A percentile compares a stretch with the other conserved stretches of the same genome.
These are phyloP conservation scores for Panorpa germanica DNA, from an alignment of 2,888 invertebrate species.

Conservation along the genomic window DNA sequence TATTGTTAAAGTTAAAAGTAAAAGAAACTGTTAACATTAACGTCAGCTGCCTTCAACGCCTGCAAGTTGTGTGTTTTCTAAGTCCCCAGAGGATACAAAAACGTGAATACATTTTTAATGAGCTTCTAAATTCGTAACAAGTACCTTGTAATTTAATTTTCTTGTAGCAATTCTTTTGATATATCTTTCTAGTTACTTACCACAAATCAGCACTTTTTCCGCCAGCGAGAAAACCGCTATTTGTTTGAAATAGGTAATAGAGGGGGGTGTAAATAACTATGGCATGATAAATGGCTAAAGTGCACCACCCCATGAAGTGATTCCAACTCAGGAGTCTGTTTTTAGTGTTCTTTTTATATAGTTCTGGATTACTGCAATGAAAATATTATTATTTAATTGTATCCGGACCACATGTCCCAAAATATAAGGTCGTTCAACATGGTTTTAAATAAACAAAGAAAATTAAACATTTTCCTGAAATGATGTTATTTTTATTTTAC, in stretches of 20 bases:
- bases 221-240: conserved; percentile 28
- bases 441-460: background rate
- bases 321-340: conserved; percentile 43
- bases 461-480: background rate
- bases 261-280: conserved; percentile 38
- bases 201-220: conserved; percentile 33
- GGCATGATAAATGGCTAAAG: conserved; percentile 41
- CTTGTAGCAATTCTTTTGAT: too few species aligned
- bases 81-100: too few species aligned
- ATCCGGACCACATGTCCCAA: too few species aligned
- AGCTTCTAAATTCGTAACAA: too few species aligned
- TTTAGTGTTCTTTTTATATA: conserved; percentile 41
- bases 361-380: conserved; percentile 36
- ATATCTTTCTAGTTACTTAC: conserved; percentile 20
- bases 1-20: too few species aligned
- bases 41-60: too few species aligned
- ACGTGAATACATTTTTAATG: too few species aligned
- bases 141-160: too few species aligned
- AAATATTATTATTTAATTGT: too few species aligned
- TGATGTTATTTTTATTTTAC: background rate
- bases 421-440: too few species aligned
- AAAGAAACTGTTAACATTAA: too few species aligned
- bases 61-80: too few species aligned
- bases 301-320: conserved; percentile 41
- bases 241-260: conserved; percentile 22